Evolutionary conservation across 92 coral and sea anemone species (phyloP), one percentile per base, ranked within the genome.

Genomic region (Zoanthus solanderi): DNA sequence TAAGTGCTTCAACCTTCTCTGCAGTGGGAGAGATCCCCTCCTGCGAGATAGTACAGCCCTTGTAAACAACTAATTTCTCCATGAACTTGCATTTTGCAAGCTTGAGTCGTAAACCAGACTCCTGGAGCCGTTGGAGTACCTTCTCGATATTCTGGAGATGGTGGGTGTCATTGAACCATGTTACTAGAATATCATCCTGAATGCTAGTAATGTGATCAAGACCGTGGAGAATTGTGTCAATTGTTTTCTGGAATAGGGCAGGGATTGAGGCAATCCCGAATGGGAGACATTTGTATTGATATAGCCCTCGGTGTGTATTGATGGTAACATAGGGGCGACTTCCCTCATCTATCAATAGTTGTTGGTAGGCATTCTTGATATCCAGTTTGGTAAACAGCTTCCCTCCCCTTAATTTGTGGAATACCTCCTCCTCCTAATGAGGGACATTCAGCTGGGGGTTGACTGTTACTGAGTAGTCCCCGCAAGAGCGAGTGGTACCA

Each of bases 1-100:
- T 88, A 80, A 93, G 73, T 14, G 95, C 95, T 56, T 88, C 86
- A 6, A 91, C 87, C 84, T 90, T 90, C 85, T 93, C 93, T 17
- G 63, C 75, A 13, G 90, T 90, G 46, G 94, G 89, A 28, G 88
- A 53, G 23, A 23, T 23, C 23, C 23, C 23, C 23, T 23, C 23
- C 23, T 23, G 23, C 23, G 23, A 23, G 23, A 23, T 23, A 23
- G 23, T 23, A 23, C 23, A 23, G 23, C 23, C 23, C 23, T 23
- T 23, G 23, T 17, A 90, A 84, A 47, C 92, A 85, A 28, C 83
- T 50, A 87, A 91, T 85, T 53, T 89, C 96, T 10, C 67, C 78
- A 83, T 83, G 76, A 88, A 88, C 80, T 87, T 82, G 87, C 92
- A 84, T 61, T 90, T 92, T 57, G 67, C 82, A 29, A 92, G 76